Percentiles rank a stretch among this genome's conserved stretches.
phyloP scores from a whole-genome alignment of 2,797 vertebrate genomes.

The Acipenser ruthenus region DNA sequence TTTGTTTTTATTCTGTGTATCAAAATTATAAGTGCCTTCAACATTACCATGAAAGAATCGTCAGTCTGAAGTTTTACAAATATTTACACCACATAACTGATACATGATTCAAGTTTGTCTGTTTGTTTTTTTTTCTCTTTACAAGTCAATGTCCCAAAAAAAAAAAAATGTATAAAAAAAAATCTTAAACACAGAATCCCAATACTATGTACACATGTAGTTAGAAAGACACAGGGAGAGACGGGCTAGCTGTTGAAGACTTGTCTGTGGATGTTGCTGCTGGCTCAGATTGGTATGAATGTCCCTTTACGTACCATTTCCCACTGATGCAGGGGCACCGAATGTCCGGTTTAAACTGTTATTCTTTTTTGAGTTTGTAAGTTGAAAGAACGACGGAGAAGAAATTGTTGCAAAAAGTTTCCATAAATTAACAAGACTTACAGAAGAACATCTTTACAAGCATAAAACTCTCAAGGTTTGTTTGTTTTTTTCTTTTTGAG shows the following conservation, averaged over 20 bases:
- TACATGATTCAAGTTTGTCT: conserved; percentile 53
- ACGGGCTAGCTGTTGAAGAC: conserved; percentile 33
- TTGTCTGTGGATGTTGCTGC: conserved; percentile 18
- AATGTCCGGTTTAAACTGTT: too few species aligned
- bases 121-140: conserved; percentile 69
- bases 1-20: conserved; percentile 41
- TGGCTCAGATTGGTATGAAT: conserved; percentile 30
- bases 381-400: conserved; percentile 33
- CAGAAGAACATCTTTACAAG: conserved; percentile 16
- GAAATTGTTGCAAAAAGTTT: conserved; percentile 47
- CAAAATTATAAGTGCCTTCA: conserved; percentile 74
- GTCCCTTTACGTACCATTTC: conserved; percentile 31
- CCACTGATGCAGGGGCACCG: conserved; percentile 26
- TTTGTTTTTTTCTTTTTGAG: too few species aligned
- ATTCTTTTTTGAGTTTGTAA: conserved; percentile 31
- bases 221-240: conserved; percentile 45
- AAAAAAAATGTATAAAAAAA: conserved; percentile 56
- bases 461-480: conserved; percentile 4
- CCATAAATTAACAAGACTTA: conserved; percentile 67
- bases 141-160: conserved; percentile 93
- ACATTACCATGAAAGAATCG: conserved; percentile 46
- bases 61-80: conserved; percentile 51
- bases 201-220: conserved; percentile 66
- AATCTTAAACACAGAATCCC: conserved; percentile 46
- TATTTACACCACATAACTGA: conserved; percentile 50